Base-by-base conservation (phyloP, 2,113 vertebrate species). In the Entomyzon cyanotis region DNA sequence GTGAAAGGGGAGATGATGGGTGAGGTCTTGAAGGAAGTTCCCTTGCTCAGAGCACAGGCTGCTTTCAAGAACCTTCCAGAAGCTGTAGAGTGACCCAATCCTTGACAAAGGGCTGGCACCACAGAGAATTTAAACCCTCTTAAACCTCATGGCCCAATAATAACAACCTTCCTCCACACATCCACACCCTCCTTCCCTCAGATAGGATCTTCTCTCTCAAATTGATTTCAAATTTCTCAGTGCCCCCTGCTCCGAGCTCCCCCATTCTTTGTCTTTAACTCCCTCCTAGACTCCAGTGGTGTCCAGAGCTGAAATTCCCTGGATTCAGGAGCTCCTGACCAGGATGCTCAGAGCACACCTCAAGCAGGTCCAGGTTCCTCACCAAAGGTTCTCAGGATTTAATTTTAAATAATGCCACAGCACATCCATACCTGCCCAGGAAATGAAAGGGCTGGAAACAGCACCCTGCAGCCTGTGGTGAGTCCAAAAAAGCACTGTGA, bases 151-250 rank as follows among this genome's bases (percentile, higher is more conserved):
- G 55, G 55, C 7, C 33, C n/a, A 49, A 23, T 49, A 28, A 19
- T 25, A 56, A 65, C 5, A 27, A 74, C 13, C 10, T 67, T 55
- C 37, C 21, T 68, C 31, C 78, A 46, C 13, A 41, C 25, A 1
- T 3, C 10, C 28, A 7, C 22, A 4, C 5, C 18, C 2, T 37
- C 14, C 10, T 19, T 55, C 10, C 9, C 50, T 27, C 17, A 33
- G 5, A 4, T 1, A 28, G 24, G 12, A 52, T 53, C 15, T 0
- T 3, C 2, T 37, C 10, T 23, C 17, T 44, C 33, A n/a, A 7
- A 62, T 1, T 5, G 15, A 16, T 75, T 67, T 44, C 25, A 79
- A 71, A 19, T 49, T 76, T 76, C 27, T 49, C 4, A 0, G 10
- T 49, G 9, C 2, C 12, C 5, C 7, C 28, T 76, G 44, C n/a